A percentile compares a stretch with the other conserved stretches of the same genome.
Evolutionary conservation across 2,797 vertebrate species (phyloP).

Genomic region (Epinephelus malabaricus): DNA sequence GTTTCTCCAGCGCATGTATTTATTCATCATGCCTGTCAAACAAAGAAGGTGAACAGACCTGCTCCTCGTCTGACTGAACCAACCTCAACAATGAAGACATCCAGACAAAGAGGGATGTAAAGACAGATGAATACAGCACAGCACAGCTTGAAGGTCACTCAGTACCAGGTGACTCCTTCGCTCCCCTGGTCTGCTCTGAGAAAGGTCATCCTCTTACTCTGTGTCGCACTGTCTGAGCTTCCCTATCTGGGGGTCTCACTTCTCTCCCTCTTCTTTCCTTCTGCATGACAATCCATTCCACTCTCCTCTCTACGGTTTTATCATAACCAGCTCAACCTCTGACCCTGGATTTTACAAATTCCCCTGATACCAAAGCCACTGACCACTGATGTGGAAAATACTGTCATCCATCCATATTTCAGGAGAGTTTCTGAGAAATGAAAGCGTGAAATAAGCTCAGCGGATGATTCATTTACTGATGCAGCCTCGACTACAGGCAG

Average conservation of each 20-base stretch:
- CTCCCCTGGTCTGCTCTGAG: neutral
- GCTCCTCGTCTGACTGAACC: slow-evolving; percentile 20
- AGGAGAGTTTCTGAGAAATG: slow-evolving; percentile 49
- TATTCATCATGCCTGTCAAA: slow-evolving; percentile 58
- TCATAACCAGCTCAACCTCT: slow-evolving; percentile 43
- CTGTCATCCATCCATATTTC: slow-evolving; percentile 53
- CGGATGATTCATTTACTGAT: slow-evolving; percentile 60
- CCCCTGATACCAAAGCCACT: slow-evolving; percentile 16
- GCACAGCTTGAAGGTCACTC: slow-evolving; percentile 38
- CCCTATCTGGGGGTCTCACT: slow-evolving; percentile 4
- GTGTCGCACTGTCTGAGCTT: neutral
- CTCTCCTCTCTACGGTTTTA: slow-evolving; percentile 10
- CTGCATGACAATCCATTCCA: slow-evolving; percentile 51
- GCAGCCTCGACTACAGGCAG: slow-evolving; percentile 37
- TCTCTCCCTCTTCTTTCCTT: neutral
- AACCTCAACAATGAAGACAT: neutral
- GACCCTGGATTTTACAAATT: slow-evolving; percentile 39
- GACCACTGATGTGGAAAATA: slow-evolving; percentile 34
- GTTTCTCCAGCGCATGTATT: slow-evolving; percentile 36
- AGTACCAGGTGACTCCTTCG: neutral
- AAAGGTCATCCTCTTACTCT: slow-evolving; percentile 38
- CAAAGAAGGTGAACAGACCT: slow-evolving; percentile 35
- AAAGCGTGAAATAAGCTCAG: slow-evolving; percentile 52
- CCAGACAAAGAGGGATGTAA: slow-evolving; percentile 16
- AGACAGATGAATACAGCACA: slow-evolving; percentile 19